Percentiles rank a stretch among this genome's conserved stretches.
These are phyloP conservation scores for Heterochromis multidens DNA, from an alignment of 2,113 vertebrate species.

Conservation along the genomic window DNA sequence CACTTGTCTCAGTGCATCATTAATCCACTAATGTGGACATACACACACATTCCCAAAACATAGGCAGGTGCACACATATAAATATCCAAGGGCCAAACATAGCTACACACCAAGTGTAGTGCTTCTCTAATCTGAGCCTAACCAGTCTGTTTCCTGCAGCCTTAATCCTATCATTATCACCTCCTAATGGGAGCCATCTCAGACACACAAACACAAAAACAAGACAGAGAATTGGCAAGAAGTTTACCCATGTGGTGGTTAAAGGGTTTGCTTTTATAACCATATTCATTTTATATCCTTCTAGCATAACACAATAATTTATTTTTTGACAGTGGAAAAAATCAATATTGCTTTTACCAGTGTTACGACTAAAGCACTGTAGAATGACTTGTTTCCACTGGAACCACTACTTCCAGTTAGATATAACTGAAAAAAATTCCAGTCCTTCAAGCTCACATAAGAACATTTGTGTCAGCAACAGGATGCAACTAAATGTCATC, in stretches of 20 bases:
- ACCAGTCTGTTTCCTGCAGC: constrained; percentile 39
- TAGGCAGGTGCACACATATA: background rate
- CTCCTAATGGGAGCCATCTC: constrained; percentile 34
- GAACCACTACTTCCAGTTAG: background rate
- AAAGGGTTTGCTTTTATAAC: background rate
- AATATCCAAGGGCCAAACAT: constrained; percentile 9
- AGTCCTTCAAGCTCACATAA: background rate
- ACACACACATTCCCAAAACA: constrained; percentile 3
- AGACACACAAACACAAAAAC: background rate
- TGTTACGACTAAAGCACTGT: background rate
- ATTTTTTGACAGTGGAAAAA: background rate
- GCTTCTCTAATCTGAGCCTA: constrained; percentile 46
- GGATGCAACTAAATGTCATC: background rate
- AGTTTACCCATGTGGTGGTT: background rate
- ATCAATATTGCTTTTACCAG: background rate
- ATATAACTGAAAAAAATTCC: background rate
- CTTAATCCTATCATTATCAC: constrained; percentile 58
- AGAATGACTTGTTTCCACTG: background rate
- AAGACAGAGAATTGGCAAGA: background rate
- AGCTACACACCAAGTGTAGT: constrained; percentile 27
- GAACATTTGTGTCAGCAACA: background rate
- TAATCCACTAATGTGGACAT: background rate
- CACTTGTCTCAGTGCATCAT: constrained; percentile 2
- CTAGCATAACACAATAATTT: background rate
- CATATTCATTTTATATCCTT: background rate